Conservation (phyloP, 2,797 vertebrate species). For the Poeciliopsis turneri region DNA sequence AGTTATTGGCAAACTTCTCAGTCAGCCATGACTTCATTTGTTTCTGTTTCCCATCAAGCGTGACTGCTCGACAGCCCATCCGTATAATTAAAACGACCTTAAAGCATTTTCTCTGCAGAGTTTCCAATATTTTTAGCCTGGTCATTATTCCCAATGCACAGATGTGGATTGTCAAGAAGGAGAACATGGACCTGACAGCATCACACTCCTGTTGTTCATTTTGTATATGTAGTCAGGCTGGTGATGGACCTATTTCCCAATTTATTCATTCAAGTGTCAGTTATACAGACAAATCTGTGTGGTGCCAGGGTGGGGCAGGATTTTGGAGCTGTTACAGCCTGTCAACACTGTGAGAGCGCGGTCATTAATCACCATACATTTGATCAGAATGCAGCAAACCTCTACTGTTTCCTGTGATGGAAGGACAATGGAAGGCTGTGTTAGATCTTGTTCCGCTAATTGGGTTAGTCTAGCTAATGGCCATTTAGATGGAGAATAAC, state of each 20-base stretch:
- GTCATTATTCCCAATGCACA: constrained; percentile 76
- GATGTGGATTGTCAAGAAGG: constrained; percentile 72
- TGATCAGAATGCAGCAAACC: constrained; percentile 89
- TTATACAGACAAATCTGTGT: constrained; percentile 72
- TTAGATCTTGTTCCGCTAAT: constrained; percentile 83
- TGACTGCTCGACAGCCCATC: constrained; percentile 77
- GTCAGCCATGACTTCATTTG: constrained; percentile 75
- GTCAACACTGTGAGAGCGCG: constrained; percentile 72
- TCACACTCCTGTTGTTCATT: constrained; percentile 73
- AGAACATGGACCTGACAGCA: constrained; percentile 66
- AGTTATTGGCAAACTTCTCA: constrained; percentile 41
- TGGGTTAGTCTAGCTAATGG: constrained; percentile 83
- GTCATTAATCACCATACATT: constrained; percentile 91
- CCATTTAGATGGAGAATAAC: constrained; percentile 83
- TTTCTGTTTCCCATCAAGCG: constrained; percentile 71
- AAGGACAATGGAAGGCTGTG: constrained; percentile 77
- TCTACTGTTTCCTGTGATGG: constrained; percentile 83
- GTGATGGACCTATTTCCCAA: constrained; percentile 77
- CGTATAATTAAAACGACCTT: constrained; percentile 83
- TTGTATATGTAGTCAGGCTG: constrained; percentile 64
- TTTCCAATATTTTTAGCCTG: constrained; percentile 78
- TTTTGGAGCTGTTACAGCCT: constrained; percentile 67
- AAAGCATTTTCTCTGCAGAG: constrained; percentile 70
- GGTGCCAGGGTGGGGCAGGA: constrained; percentile 72
- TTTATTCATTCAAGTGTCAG: constrained; percentile 78